Conservation (phyloP, 2,113 vertebrate species). For the Microcebus lehilahytsara region DNA sequence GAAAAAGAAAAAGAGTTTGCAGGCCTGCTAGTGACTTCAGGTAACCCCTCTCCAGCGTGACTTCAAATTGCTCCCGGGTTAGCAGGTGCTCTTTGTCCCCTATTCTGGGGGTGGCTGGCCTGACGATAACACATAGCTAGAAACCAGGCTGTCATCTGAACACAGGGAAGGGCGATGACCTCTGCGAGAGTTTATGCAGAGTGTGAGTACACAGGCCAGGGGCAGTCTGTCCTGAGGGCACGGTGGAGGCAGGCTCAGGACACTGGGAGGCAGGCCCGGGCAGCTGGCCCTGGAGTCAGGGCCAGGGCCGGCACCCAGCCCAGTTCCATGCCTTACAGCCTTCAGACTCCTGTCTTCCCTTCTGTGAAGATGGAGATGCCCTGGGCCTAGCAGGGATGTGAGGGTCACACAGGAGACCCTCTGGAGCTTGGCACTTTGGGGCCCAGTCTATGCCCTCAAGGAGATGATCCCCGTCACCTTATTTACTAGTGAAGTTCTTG, state of each 20-base stretch:
- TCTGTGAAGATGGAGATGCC: neutral
- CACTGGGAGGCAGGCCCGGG: neutral
- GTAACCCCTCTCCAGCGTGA: neutral
- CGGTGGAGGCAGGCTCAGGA: fast-evolving
- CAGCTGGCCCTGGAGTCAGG: neutral
- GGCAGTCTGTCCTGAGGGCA: neutral
- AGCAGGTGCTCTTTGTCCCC: slow-evolving; percentile 39
- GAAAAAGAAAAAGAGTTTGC: neutral
- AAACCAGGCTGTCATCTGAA: neutral
- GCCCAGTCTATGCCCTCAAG: neutral
- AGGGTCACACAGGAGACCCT: neutral
- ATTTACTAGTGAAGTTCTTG: neutral
- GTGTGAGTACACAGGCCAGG: neutral
- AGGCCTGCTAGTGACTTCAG: neutral
- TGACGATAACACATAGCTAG: neutral
- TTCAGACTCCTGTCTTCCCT: neutral
- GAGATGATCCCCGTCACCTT: neutral
- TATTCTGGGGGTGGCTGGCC: neutral
- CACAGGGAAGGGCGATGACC: neutral
- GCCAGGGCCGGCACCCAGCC: too few species aligned
- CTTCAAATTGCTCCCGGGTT: neutral
- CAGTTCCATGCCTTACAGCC: neutral
- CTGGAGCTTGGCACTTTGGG: neutral
- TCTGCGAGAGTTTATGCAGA: neutral
- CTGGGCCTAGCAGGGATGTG: neutral